A percentile compares a stretch with the other conserved stretches of the same genome.
These are phyloP conservation scores for Lipophrys pholis DNA, from an alignment of 2,113 vertebrate species.

Conservation along the genomic window DNA sequence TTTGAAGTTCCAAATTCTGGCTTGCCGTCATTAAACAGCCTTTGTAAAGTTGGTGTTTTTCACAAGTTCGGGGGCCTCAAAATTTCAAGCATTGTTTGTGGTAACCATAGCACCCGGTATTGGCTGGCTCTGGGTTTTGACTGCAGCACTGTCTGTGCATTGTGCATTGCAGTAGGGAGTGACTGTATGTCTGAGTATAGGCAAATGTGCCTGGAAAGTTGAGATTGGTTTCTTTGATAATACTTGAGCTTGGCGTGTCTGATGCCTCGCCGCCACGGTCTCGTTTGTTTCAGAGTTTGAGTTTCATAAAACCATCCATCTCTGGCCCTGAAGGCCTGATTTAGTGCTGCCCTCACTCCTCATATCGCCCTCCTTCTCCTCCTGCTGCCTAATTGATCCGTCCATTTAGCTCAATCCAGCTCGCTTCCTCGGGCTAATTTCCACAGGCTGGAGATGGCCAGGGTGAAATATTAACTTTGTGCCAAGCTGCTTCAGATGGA, in stretches of 20 bases:
- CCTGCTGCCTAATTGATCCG: conserved; percentile 54
- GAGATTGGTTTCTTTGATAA: background rate
- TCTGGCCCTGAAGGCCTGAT: conserved; percentile 7
- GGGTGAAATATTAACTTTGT: conserved; percentile 67
- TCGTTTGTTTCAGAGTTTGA: too few relatives aligned
- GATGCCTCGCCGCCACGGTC: background rate
- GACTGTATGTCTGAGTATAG: background rate
- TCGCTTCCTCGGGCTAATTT: conserved; percentile 55
- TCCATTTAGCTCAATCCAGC: conserved; percentile 37
- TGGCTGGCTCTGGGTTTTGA: background rate
- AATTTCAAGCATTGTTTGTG: conserved; percentile 6
- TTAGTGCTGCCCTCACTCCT: conserved; percentile 15
- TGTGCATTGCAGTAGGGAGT: conserved; percentile 2
- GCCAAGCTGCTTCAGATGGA: conserved; percentile 31
- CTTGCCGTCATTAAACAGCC: background rate
- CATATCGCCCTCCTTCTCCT: background rate
- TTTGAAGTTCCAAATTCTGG: background rate
- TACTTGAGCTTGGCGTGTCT: too few relatives aligned
- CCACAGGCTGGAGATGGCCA: conserved; percentile 29
- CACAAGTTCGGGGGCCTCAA: conserved; percentile 8
- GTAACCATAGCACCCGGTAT: conserved; percentile 9
- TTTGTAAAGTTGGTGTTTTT: conserved; percentile 23
- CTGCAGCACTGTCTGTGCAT: background rate
- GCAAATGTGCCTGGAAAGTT: background rate
- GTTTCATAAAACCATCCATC: conserved; percentile 37